A percentile compares a stretch with the other conserved stretches of the same genome.
phyloP scores from a whole-genome alignment of 2,888 invertebrate species.

The Chalcis sispes region DNA sequence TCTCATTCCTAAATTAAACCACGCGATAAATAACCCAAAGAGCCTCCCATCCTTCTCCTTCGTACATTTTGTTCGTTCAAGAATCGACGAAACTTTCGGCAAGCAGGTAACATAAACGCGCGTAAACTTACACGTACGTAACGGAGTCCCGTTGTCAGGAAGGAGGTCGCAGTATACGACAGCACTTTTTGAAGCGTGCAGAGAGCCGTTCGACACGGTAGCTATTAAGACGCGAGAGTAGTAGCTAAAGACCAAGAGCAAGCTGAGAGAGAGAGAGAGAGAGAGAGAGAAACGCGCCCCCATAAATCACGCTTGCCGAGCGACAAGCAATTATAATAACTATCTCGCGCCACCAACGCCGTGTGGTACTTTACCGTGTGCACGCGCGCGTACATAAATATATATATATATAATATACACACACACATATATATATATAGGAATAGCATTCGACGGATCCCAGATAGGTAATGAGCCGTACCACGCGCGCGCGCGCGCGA shows the following conservation, averaged over 20 bases:
- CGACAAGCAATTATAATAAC: conserved; percentile 74
- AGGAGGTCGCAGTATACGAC: not conserved
- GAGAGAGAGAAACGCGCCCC: conserved; percentile 64
- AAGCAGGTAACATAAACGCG: not conserved
- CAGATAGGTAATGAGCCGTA: conserved; percentile 71
- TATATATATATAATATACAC: too few species aligned
- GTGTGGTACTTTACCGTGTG: conserved; percentile 28
- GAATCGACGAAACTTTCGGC: not conserved
- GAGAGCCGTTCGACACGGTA: conserved; percentile 49
- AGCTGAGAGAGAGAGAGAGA: too few species aligned
- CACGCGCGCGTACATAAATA: not conserved
- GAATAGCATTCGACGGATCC: conserved; percentile 70
- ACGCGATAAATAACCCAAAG: conserved; percentile 26
- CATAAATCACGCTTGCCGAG: conserved; percentile 70
- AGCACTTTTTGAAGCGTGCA: not conserved
- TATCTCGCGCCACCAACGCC: conserved; percentile 64
- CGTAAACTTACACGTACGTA: too few species aligned
- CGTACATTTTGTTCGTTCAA: not conserved
- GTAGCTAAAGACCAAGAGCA: conserved; percentile 66
- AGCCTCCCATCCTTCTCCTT: not conserved
- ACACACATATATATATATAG: conserved; percentile 60
- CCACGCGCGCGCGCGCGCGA: too few species aligned
- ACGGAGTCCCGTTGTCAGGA: too few species aligned
- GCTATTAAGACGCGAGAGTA: conserved; percentile 70
- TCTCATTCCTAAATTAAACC: conserved; percentile 13